Evolutionary conservation across 2,797 vertebrate species (phyloP), one percentile per base, ranked within the genome.

Genomic region (Sebastes iracundus): DNA sequence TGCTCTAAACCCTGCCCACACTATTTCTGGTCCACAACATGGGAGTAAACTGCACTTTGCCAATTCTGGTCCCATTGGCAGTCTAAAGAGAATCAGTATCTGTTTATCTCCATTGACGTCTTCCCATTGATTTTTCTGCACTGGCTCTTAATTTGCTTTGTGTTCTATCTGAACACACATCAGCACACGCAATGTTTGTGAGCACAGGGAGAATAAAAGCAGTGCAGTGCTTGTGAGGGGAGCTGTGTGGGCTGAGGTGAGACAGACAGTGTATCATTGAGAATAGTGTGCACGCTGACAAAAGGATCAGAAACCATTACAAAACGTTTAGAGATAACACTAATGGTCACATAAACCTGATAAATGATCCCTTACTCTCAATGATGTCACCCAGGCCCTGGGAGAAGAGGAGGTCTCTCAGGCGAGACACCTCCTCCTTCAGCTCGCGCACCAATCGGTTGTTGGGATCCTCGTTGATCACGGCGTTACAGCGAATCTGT

Each of bases 311-410:
- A 65, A 63, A 30, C 14, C 53, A 53, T 38, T 63, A 25, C 11
- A 72, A 61, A 56, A 53, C 2, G 2, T 62, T 70, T 55, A 4
- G 22, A 81, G 46, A 58, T 53, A 56, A 28, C 35, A 14, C 27
- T 25, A 76, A 61, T 72, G 66, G 27, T 2, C 55, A 16, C 7
- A 55, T 32, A 11, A 80, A 72, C 16, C 42, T 28, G 72, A 55
- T 61, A 81, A 84, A 65, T n/a, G 46, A 59, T 16, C 16, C 14
- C 98, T 96, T 97, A 99, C 98, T 97, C 83, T 99, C 98, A n/a
- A 99, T 97, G 90, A 99, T 98, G 95, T 99, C 98, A 18, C 98
- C 98, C 0, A 99, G 96, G n/a, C 98, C 98, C 88, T 99, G 98
- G 72, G 97, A 94, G 0, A 93, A 97, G 13, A 99, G 96, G 9